These are phyloP conservation scores for Catagonus wagneri DNA, from an alignment of 2,113 vertebrate genomes.

Conservation along the genomic window DNA sequence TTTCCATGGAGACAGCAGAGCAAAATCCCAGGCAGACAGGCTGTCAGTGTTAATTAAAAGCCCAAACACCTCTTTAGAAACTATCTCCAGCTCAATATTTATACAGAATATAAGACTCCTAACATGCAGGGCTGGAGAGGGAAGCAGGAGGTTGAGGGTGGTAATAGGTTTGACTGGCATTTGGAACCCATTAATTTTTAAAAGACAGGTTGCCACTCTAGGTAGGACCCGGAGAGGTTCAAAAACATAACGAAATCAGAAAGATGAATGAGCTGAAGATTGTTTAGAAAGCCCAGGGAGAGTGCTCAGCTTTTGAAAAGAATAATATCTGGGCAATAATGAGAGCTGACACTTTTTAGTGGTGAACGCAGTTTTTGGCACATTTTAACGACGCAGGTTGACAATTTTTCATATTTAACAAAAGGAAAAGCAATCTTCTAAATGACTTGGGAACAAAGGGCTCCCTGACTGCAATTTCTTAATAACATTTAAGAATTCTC, in stretches of 20 bases:
- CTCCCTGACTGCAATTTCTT: slow-evolving; percentile 67
- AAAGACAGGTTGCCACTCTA: slow-evolving; percentile 69
- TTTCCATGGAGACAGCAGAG: slow-evolving; percentile 80
- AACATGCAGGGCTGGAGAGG: not conserved
- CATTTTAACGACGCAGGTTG: slow-evolving; percentile 80
- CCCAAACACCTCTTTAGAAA: slow-evolving; percentile 79
- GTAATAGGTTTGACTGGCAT: slow-evolving; percentile 76
- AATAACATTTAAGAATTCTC: slow-evolving; percentile 73
- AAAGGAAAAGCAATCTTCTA: slow-evolving; percentile 82
- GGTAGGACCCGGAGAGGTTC: slow-evolving; percentile 66
- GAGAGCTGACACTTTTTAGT: slow-evolving; percentile 85
- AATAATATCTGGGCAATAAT: slow-evolving; percentile 83
- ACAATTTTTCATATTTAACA: slow-evolving; percentile 83
- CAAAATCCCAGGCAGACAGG: slow-evolving; percentile 79
- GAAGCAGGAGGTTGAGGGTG: not conserved
- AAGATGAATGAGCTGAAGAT: slow-evolving; percentile 81
- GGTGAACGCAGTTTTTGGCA: slow-evolving; percentile 84
- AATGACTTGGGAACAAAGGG: slow-evolving; percentile 68
- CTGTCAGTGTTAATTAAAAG: slow-evolving; percentile 84
- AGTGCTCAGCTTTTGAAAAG: slow-evolving; percentile 83
- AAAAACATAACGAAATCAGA: slow-evolving; percentile 67
- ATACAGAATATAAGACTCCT: slow-evolving; percentile 75
- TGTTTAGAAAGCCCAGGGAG: slow-evolving; percentile 83
- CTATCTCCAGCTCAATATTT: slow-evolving; percentile 83
- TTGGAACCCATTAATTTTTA: slow-evolving; percentile 80